Base-by-base conservation (phyloP, 2,888 invertebrate species). In the Octonoba sinensis region DNA sequence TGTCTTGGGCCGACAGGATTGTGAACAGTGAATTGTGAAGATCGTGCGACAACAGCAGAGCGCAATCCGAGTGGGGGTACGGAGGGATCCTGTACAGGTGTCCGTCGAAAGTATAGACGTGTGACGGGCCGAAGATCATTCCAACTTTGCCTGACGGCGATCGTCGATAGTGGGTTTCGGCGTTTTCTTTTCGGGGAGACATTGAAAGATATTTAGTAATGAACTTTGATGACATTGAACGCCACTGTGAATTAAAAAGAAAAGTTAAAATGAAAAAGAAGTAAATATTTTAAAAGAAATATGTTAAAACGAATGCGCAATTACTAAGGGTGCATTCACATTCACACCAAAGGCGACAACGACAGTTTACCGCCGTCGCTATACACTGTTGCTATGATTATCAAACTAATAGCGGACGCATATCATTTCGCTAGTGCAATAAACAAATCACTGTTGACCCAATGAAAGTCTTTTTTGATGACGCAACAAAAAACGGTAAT, bases 101-200 rank as follows among this genome's bases (percentile, higher is more conserved):
- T 4, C 73, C 71, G 47, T 84, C 84, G 18, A 84, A 84, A 15
- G 84, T 84, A 27, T 74, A 74, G 2, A 84, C 70, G 44, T 78
- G 77, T 2, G 4, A 69, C 44, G 82, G 65, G 15, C 82, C 84
- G 56, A 74, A 84, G 36, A 82, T 74, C 74, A 82, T 74, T 8
- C 69, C 82, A 4, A 67, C 20, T 59, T 82, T 82, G 6, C 20
- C 20, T 13, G 12, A 27, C n/a, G 18, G n/a, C n/a, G 15, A 24
- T 22, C 27, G 16, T 6, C 13, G 49, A n/a, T 54, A 27, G 15
- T 27, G 22, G 11, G 36, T 24, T 20, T 49, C 20, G n/a, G 36
- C 3, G 36, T 36, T 36, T 8, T 36, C 36, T 36, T 36, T 36
- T 36, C 36, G 36, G 36, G 1, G 36, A 36, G 8, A 36, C 8